phyloP scores from a whole-genome alignment of 2,797 vertebrate species.

The Acanthornis magna region DNA sequence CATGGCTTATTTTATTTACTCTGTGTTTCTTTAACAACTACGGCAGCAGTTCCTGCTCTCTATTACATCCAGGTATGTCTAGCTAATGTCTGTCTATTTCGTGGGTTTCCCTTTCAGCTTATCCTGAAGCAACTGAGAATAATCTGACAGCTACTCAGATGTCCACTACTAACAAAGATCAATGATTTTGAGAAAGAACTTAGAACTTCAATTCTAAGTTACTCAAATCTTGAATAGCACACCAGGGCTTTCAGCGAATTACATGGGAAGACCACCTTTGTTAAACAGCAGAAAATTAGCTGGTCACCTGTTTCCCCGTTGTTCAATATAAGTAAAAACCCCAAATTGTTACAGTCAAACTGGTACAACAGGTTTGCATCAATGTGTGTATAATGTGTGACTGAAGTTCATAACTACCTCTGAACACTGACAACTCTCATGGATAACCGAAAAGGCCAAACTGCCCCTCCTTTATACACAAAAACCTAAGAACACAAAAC shows the following conservation, averaged over 20 bases:
- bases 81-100: not conserved
- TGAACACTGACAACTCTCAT: not conserved
- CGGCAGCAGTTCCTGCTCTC: not conserved
- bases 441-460: not conserved
- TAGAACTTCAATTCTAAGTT: not conserved
- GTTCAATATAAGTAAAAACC: not conserved
- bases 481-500: not conserved
- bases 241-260: not conserved
- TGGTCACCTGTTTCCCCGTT: not conserved
- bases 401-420: not conserved
- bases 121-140: not conserved
- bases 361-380: conserved; percentile 15
- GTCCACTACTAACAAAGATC: not conserved
- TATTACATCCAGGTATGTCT: not conserved
- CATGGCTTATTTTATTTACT: not conserved
- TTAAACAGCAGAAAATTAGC: not conserved
- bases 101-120: not conserved
- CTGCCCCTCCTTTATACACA: not conserved
- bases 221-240: not conserved
- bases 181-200: not conserved
- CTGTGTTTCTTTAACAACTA: not conserved
- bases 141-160: not conserved
- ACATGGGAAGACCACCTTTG: not conserved
- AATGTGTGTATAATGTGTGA: not conserved
- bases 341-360: not conserved